A percentile compares a stretch with the other conserved stretches of the same genome.
These are phyloP conservation scores for Linurgus olivaceus DNA, from an alignment of 2,797 vertebrate species.

Conservation along the genomic window DNA sequence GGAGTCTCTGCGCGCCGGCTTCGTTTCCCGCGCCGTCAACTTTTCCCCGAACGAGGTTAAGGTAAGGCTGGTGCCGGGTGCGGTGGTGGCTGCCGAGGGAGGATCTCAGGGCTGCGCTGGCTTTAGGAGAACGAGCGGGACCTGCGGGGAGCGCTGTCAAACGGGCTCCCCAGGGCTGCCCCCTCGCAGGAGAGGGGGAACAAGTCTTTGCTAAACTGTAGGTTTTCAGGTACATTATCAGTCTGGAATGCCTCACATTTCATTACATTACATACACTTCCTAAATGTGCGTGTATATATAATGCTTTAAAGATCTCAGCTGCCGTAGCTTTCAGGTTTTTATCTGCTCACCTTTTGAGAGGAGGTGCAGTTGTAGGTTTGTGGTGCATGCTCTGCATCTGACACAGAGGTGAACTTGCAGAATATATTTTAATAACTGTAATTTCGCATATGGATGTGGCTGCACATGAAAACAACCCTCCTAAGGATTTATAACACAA, in stretches of 20 bases:
- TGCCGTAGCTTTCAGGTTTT: rapidly evolving
- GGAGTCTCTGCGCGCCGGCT: not conserved
- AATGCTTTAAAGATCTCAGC: not conserved
- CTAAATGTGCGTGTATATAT: rapidly evolving
- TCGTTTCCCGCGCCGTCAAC: not conserved
- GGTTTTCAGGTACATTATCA: not conserved
- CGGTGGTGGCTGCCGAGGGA: not conserved
- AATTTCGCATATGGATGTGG: rapidly evolving
- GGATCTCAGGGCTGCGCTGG: not conserved
- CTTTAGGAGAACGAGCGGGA: not conserved
- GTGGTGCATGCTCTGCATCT: not conserved
- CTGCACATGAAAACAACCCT: not conserved
- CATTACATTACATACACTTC: rapidly evolving
- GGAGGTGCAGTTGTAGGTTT: not conserved
- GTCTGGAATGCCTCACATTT: rapidly evolving
- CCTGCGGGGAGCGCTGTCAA: not conserved
- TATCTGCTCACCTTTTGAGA: rapidly evolving
- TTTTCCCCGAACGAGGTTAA: not conserved
- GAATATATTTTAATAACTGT: not conserved
- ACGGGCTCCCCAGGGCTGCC: not conserved
- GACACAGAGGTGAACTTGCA: not conserved
- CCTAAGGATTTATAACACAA: not conserved
- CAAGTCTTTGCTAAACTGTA: rapidly evolving
- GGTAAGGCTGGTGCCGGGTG: not conserved
- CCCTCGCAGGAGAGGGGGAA: not conserved